Conservation (phyloP, 2,888 invertebrate species). For the Cepaea hortensis region DNA sequence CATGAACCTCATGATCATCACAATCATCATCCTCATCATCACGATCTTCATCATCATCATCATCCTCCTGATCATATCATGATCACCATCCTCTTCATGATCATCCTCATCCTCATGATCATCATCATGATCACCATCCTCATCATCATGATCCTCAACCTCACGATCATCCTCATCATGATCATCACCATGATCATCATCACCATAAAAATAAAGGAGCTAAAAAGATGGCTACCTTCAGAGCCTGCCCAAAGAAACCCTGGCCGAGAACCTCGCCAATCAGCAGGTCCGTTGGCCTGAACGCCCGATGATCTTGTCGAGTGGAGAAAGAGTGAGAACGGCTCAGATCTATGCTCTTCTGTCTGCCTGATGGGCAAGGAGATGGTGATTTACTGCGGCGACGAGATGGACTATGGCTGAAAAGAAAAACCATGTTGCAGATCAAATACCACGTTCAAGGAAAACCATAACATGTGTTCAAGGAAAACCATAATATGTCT, state of each 20-base stretch:
- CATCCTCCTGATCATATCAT: too few species aligned
- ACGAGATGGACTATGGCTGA: conserved; percentile 66
- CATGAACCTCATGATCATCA: too few species aligned
- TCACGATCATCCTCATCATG: too few species aligned
- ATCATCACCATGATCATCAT: too few species aligned
- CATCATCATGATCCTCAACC: too few species aligned
- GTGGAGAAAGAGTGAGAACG: conserved; percentile 92
- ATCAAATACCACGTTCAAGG: neutral
- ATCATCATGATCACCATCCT: too few species aligned
- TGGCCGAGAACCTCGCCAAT: conserved; percentile 91
- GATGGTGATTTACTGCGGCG: conserved; percentile 71
- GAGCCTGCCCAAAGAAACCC: conserved; percentile 93
- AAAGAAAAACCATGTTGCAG: neutral
- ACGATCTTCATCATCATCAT: too few species aligned
- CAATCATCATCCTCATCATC: too few species aligned
- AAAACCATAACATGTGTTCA: neutral
- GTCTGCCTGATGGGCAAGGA: conserved; percentile 63
- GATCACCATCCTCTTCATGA: too few species aligned
- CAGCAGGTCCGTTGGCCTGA: conserved; percentile 92
- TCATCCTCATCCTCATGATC: too few species aligned
- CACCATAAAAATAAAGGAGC: too few species aligned
- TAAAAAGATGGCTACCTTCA: conserved; percentile 71
- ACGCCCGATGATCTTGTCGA: conserved; percentile 84
- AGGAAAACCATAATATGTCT: too few species aligned
- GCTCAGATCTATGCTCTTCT: conserved; percentile 79